A percentile compares a stretch with the other conserved stretches of the same genome.
Evolutionary conservation across 2,797 vertebrate species (phyloP).

Genomic region (Typhlichthys subterraneus): DNA sequence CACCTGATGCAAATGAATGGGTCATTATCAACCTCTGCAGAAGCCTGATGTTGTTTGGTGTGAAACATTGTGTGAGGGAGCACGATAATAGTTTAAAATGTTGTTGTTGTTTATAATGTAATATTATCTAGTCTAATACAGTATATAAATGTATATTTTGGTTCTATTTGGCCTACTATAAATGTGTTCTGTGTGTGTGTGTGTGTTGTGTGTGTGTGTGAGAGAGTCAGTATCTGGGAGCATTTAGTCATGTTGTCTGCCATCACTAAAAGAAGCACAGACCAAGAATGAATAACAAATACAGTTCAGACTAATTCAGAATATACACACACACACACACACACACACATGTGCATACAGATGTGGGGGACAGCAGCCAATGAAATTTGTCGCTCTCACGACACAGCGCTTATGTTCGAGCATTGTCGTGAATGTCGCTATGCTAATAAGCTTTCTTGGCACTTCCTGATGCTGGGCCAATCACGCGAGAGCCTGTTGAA

Average conservation of each 20-base stretch:
- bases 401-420: conserved; percentile 20
- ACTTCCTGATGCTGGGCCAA: conserved; percentile 44
- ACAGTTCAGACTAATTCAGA: conserved; percentile 27
- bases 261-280: conserved; percentile 41
- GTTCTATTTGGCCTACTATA: too few relatives aligned
- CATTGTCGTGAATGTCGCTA: conserved; percentile 29
- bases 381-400: conserved; percentile 45
- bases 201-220: conserved; percentile 4
- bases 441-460: conserved; percentile 41
- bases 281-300: conserved; percentile 45
- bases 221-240: conserved; percentile 26
- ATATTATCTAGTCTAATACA: too few relatives aligned
- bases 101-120: too few relatives aligned
- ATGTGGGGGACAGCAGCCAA: conserved; percentile 20
- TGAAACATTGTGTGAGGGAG: too few relatives aligned
- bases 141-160: too few relatives aligned
- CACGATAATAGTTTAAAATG: too few relatives aligned
- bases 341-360: conserved; percentile 18
- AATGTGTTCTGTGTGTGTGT: not conserved
- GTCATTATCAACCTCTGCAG: too few relatives aligned
- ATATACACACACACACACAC: conserved; percentile 20
- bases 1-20: too few relatives aligned
- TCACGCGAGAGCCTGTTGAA: conserved; percentile 27
- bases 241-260: conserved; percentile 46
- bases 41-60: too few relatives aligned